A percentile compares a stretch with the other conserved stretches of the same genome.
phyloP scores from a whole-genome alignment of 2,797 vertebrate genomes.

The Mus caroli region DNA sequence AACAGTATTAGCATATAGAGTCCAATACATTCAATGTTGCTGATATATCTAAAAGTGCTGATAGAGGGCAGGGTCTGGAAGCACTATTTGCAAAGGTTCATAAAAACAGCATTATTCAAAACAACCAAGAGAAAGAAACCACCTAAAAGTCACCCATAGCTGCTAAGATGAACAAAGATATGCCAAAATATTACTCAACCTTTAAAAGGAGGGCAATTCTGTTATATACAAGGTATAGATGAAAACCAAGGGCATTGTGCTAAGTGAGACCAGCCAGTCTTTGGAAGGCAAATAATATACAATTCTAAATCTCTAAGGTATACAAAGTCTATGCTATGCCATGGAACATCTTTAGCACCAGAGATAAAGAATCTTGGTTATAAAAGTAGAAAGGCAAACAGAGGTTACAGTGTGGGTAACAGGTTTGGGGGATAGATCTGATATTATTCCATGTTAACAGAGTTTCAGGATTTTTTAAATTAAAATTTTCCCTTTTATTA shows the following conservation, averaged over 20 bases:
- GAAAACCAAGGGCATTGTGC: background rate
- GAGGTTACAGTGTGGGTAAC: background rate
- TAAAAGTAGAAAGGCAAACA: background rate
- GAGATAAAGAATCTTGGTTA: background rate
- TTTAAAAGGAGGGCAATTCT: background rate
- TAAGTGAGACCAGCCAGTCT: background rate
- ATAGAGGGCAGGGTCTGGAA: background rate
- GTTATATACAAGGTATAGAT: background rate
- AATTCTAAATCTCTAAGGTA: background rate
- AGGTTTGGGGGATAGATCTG: background rate
- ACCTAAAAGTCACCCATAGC: background rate
- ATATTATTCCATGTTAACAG: background rate
- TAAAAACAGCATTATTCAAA: background rate
- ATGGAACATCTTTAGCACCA: background rate
- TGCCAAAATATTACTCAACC: background rate
- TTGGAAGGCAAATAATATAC: background rate
- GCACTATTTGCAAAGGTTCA: background rate
- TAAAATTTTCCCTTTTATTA: no score
- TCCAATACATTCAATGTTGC: background rate
- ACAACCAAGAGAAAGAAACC: background rate
- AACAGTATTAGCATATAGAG: background rate
- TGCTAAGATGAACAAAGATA: background rate
- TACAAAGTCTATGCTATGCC: background rate
- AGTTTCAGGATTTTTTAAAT: background rate
- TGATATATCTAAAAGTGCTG: background rate